Evolutionary conservation across 2,797 vertebrate genomes (phyloP), one percentile per base, ranked within the genome.

Genomic region (Denticeps clupeoides): DNA sequence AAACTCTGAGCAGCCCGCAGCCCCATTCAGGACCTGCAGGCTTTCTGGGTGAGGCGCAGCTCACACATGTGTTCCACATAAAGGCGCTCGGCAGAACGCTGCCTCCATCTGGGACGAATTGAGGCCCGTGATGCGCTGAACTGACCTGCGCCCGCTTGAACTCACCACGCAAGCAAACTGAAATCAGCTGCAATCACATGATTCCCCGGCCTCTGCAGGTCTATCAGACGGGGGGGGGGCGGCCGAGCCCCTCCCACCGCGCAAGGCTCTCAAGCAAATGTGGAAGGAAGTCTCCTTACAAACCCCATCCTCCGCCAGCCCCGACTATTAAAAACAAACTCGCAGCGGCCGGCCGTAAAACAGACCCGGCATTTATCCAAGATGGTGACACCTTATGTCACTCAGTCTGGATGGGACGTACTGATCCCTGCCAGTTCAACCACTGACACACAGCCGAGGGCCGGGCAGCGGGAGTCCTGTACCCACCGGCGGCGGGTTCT

Each of bases 21-120:
- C 16, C 45, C 4, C 8, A 42, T 24, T n/a, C 1, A 4, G 16
- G 21, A 5, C 7, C 13, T 4, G 24, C 11, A 11, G 18, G 12
- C 25, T 43, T 42, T 25, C 25, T 25, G 15, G 21, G 54, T 41
- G 51, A 56, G 49, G 62, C 65, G 65, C 65, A 69, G 69, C 64
- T 70, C 45, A 54, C 32, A 69, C 71, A 77, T 59, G 58, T 71
- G 73, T 70, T 77, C 65, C 40, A 59, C 22, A 73, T 73, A 47
- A 72, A 63, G 37, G 18, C 49, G 65, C 53, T 13, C 51, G 47
- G 59, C 65, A 49, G 41, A 2, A 53, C 64, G 44, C n/a, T 16
- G 26, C 13, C 54, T 48, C 47, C 63, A 69, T 63, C 58, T 74
- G 72, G 68, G 62, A 62, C 47, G 54, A 60, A 63, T 77, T 65